These are phyloP conservation scores for Oscheius myriophilus DNA, from an alignment of 2,888 invertebrate species.

Conservation along the genomic window DNA sequence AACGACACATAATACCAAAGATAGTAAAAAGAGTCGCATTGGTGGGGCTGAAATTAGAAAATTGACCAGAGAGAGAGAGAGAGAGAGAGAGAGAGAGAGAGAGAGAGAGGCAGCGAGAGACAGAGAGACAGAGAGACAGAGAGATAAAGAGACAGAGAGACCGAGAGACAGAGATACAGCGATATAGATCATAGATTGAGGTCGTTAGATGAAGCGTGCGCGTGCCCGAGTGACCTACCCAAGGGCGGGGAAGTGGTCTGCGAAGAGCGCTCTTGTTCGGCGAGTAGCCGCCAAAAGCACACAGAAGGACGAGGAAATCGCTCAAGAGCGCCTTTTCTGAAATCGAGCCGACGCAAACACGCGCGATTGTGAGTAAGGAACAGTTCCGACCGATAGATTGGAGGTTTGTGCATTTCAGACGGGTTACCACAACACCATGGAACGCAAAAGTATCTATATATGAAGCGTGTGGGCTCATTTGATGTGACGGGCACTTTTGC, in stretches of 20 bases:
- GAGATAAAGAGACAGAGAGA: no score
- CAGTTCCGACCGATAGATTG: no score
- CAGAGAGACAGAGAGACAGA: background rate
- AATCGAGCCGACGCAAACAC: constrained; percentile 15
- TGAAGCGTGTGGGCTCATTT: no score
- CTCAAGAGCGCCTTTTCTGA: constrained; percentile 24
- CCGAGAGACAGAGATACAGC: no score
- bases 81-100: constrained; percentile 2
- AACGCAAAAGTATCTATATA: no score
- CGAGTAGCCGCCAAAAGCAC: constrained; percentile 22
- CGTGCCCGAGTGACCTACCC: constrained; percentile 8
- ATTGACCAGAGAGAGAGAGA: no score
- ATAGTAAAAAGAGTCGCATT: no score
- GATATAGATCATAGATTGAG: background rate
- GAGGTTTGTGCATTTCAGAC: no score
- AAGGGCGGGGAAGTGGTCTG: constrained; percentile 20
- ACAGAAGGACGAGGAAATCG: constrained; percentile 20
- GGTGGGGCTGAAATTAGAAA: no score
- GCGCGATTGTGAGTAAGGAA: background rate
- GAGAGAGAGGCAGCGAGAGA: constrained; percentile 7
- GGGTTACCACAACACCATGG: no score
- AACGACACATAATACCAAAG: background rate
- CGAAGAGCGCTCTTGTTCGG: constrained; percentile 26
- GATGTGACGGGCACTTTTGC: no score
- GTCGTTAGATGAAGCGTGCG: background rate